Percentiles rank a stretch among this genome's conserved stretches.
Evolutionary conservation across 2,797 vertebrate species (phyloP).

Genomic region (Chaetophractus vellerosus): DNA sequence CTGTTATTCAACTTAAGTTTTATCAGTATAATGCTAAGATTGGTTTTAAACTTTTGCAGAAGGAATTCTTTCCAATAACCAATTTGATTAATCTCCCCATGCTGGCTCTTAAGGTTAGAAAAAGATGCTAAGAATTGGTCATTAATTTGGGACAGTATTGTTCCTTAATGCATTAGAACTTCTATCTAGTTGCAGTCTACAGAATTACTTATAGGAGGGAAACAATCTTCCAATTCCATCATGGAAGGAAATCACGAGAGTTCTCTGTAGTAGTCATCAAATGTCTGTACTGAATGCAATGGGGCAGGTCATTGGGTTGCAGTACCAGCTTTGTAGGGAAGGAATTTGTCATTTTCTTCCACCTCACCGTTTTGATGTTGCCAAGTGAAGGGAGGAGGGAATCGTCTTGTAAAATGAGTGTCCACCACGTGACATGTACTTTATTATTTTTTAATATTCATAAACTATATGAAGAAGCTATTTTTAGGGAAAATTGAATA

Average conservation of each 20-base stretch:
- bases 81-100: constrained; percentile 10
- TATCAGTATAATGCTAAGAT: background rate
- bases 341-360: background rate
- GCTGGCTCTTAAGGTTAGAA: background rate
- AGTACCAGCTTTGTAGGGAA: background rate
- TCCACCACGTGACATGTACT: background rate
- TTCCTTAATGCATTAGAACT: background rate
- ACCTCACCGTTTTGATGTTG: background rate
- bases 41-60: background rate
- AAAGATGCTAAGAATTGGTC: background rate
- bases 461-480: background rate
- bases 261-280: background rate
- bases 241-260: background rate
- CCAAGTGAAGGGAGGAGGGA: background rate
- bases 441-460: background rate
- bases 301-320: background rate
- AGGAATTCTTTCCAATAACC: background rate
- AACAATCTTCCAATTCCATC: background rate
- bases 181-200: background rate
- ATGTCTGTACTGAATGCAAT: accelerated
- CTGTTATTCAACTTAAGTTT: background rate
- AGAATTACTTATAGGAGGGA: background rate
- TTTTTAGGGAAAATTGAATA: background rate
- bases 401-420: background rate
- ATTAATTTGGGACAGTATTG: background rate